A percentile compares a stretch with the other conserved stretches of the same genome.
phyloP scores from a whole-genome alignment of 2,888 invertebrate genomes.

The Eueremaeus valkanovi region DNA sequence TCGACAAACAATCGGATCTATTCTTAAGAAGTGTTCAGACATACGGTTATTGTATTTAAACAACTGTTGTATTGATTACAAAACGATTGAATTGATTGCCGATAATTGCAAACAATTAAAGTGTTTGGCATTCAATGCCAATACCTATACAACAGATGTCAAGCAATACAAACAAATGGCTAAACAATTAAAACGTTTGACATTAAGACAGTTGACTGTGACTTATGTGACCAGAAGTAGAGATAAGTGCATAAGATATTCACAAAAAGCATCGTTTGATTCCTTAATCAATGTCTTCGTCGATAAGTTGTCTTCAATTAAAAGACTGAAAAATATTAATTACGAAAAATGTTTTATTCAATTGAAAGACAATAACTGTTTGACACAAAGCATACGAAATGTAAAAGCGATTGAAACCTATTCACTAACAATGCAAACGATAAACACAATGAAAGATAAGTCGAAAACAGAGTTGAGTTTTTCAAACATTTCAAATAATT shows the following conservation, averaged over 20 bases:
- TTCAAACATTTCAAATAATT: too few relatives aligned
- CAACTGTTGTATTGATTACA: neutral
- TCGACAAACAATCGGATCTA: neutral
- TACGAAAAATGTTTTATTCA: too few relatives aligned
- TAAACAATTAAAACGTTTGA: neutral
- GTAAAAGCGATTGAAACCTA: too few relatives aligned
- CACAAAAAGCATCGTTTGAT: neutral
- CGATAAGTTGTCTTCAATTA: neutral
- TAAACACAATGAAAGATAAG: too few relatives aligned
- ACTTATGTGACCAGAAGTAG: neutral
- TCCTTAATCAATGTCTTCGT: neutral
- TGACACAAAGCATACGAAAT: too few relatives aligned
- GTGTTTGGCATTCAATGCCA: neutral
- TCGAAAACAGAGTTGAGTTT: too few relatives aligned
- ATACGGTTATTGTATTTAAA: neutral
- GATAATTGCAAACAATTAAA: neutral
- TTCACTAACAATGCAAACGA: too few relatives aligned
- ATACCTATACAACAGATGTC: too few relatives aligned
- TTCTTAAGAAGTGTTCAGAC: neutral
- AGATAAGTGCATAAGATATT: neutral
- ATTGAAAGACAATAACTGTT: too few relatives aligned
- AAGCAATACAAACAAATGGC: too few relatives aligned
- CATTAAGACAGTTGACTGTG: neutral
- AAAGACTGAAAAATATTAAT: neutral
- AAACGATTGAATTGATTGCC: neutral